Conservation (phyloP, 2,888 invertebrate species). For the Acronicta psi region DNA sequence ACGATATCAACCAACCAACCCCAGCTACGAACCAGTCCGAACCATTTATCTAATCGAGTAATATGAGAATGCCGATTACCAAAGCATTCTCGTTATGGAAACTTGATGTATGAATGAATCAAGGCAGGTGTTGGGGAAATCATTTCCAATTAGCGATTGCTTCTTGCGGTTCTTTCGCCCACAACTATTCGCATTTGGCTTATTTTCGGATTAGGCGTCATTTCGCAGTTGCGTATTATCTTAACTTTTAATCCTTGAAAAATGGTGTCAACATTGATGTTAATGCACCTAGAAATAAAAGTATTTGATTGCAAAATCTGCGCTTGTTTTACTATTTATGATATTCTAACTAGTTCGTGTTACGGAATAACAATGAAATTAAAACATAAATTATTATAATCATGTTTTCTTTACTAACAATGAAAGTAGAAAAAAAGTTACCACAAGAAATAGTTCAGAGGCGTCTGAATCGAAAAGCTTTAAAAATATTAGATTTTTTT, state of each 20-base stretch:
- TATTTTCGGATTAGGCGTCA: slow-evolving; percentile 18
- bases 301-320: not conserved
- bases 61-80: slow-evolving; percentile 18
- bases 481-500: too few species aligned
- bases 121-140: slow-evolving; percentile 39
- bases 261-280: slow-evolving; percentile 4
- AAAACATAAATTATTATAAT: too few species aligned
- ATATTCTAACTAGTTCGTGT: too few species aligned
- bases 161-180: slow-evolving; percentile 36
- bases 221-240: slow-evolving; percentile 26
- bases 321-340: not conserved
- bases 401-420: too few species aligned
- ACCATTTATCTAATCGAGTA: slow-evolving; percentile 40
- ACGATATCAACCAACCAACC: too few species aligned
- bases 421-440: too few species aligned
- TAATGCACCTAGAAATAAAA: slow-evolving; percentile 4
- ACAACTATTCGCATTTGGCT: slow-evolving; percentile 31
- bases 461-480: too few species aligned
- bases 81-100: slow-evolving; percentile 41
- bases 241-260: slow-evolving; percentile 12
- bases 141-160: slow-evolving; percentile 38
- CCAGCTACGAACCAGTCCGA: slow-evolving; percentile 26
- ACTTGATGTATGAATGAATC: slow-evolving; percentile 41
- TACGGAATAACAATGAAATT: too few species aligned
- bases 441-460: too few species aligned